These are phyloP conservation scores for Dynastes grantii DNA, from an alignment of 2,888 invertebrate genomes.

Conservation along the genomic window DNA sequence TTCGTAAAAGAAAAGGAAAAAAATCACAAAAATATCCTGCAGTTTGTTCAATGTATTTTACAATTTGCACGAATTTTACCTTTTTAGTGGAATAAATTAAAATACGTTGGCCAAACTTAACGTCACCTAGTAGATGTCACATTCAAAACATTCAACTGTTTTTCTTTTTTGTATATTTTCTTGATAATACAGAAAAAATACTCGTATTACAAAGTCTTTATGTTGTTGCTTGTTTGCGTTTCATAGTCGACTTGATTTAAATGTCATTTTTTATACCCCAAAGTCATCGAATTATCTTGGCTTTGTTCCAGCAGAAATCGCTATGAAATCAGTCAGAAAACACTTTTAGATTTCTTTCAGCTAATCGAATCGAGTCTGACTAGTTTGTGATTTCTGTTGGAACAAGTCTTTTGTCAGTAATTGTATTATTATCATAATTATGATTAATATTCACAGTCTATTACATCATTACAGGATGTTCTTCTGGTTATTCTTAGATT, in stretches of 20 bases:
- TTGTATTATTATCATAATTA: background rate
- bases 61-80: no score
- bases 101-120: background rate
- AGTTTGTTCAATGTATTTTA: background rate
- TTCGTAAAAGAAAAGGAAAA: background rate
- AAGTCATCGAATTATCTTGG: no score
- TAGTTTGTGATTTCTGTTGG: no score
- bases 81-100: background rate
- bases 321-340: no score
- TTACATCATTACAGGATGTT: background rate
- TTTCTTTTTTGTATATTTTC: background rate
- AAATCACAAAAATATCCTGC: no score
- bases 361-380: no score
- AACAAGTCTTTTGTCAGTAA: background rate
- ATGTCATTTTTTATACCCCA: no score
- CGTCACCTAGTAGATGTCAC: background rate
- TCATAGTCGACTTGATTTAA: background rate
- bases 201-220: no score
- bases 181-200: background rate
- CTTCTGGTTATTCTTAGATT: no score
- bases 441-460: conserved; percentile 2
- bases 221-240: background rate
- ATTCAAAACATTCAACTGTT: background rate
- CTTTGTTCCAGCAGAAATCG: no score
- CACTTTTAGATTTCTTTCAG: no score